These are phyloP conservation scores for Malurus leucopterus DNA, from an alignment of 2,797 vertebrate species.

Conservation along the genomic window DNA sequence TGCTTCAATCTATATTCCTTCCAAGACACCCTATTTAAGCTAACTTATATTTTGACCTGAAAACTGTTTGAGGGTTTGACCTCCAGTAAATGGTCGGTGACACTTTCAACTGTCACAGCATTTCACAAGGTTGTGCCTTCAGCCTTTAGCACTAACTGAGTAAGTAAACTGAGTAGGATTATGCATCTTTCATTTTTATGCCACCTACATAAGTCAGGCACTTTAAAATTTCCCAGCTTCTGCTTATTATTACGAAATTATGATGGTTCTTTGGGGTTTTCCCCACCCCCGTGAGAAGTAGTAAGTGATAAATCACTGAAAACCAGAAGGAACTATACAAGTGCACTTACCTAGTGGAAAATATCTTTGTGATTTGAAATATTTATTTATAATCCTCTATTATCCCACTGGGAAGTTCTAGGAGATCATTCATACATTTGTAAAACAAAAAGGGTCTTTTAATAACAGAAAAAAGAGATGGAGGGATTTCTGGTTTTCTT, in stretches of 20 bases:
- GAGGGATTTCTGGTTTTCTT: neutral
- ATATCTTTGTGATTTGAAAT: neutral
- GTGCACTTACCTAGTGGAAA: neutral
- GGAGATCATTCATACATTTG: neutral
- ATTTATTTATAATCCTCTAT: neutral
- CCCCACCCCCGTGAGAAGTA: neutral
- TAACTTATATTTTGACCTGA: neutral
- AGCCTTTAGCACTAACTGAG: too few relatives aligned
- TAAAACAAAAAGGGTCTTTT: neutral
- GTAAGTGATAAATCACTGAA: neutral
- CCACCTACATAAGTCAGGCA: neutral
- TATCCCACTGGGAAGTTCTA: neutral
- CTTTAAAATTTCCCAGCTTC: neutral
- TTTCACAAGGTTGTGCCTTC: neutral
- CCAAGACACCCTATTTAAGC: neutral
- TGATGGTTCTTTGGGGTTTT: neutral
- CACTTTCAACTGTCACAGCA: neutral
- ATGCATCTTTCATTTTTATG: neutral
- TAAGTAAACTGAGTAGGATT: neutral
- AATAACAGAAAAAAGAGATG: neutral
- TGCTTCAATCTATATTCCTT: neutral
- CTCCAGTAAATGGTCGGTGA: neutral
- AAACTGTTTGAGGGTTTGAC: neutral
- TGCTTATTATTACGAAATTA: neutral
- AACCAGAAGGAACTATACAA: neutral